phyloP scores from a whole-genome alignment of 1,140 invertebrate genomes.

The Hydropsyche tenuis region DNA sequence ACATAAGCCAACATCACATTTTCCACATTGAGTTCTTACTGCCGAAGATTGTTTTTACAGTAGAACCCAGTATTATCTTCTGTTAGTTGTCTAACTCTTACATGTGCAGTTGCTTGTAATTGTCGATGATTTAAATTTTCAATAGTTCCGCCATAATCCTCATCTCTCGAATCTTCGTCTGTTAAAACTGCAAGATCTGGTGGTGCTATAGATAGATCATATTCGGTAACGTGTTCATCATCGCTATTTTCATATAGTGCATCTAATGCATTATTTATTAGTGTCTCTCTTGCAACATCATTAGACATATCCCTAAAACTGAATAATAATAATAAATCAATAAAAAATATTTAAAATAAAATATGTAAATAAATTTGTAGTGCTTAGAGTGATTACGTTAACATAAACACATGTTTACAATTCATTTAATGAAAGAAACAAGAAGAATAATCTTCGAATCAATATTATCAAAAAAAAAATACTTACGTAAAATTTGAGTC shows the following conservation, averaged over 20 bases:
- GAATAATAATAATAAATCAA: conserved; percentile 13
- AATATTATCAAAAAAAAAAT: conserved; percentile 16
- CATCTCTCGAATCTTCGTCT: conserved; percentile 48
- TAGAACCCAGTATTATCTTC: not conserved
- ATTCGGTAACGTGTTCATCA: conserved; percentile 37
- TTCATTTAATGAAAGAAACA: conserved; percentile 19
- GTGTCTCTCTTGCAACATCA: too few species aligned
- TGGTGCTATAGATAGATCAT: conserved; percentile 49
- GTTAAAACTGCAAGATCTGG: conserved; percentile 46
- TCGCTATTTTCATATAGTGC: conserved; percentile 42
- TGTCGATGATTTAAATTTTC: conserved; percentile 44
- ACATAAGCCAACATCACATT: conserved; percentile 3
- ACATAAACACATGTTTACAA: conserved; percentile 11
- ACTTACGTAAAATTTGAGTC: conserved; percentile 16
- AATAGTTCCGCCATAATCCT: conserved; percentile 39
- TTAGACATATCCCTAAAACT: conserved; percentile 8
- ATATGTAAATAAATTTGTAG: conserved; percentile 12
- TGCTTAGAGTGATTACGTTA: conserved; percentile 13
- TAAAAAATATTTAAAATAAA: conserved; percentile 5
- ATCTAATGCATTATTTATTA: conserved; percentile 44
- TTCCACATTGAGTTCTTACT: conserved; percentile 23
- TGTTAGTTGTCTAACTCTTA: not conserved
- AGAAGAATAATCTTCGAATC: conserved; percentile 1
- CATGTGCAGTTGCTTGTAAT: conserved; percentile 36
- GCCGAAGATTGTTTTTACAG: conserved; percentile 9